phyloP scores from a whole-genome alignment of 2,113 vertebrate species.

The Notothenia coriiceps region DNA sequence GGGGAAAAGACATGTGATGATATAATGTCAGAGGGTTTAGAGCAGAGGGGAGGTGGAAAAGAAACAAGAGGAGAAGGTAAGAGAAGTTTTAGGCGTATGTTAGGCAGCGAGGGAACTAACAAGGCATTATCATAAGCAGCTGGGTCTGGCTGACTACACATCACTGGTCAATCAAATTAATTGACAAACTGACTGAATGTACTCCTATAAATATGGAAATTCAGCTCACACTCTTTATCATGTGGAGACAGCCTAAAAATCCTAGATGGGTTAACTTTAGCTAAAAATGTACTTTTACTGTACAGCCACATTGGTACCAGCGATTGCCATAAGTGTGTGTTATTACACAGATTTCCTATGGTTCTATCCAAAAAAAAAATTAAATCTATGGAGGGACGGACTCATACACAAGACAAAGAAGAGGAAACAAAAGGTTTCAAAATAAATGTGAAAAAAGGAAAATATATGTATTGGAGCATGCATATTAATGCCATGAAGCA shows the following conservation, averaged over 20 bases:
- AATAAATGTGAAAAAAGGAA: neutral
- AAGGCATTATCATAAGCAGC: slow-evolving; percentile 26
- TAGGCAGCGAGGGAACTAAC: slow-evolving; percentile 68
- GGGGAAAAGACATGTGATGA: slow-evolving; percentile 32
- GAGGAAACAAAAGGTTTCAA: neutral
- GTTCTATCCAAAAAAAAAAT: neutral
- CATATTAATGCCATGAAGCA: neutral
- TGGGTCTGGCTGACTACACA: slow-evolving; percentile 34
- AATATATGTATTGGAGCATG: neutral
- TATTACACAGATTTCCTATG: neutral
- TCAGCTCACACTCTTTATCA: neutral
- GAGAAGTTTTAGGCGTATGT: slow-evolving; percentile 72
- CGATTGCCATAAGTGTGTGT: neutral
- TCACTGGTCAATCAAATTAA: neutral
- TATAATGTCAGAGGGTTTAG: slow-evolving; percentile 11
- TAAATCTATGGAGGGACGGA: neutral
- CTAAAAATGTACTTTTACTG: neutral
- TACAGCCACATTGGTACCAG: neutral
- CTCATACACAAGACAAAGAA: neutral
- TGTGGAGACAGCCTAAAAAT: slow-evolving; percentile 36
- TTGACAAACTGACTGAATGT: neutral
- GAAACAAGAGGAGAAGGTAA: slow-evolving; percentile 73
- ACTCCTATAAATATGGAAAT: neutral
- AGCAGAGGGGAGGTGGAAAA: slow-evolving; percentile 44
- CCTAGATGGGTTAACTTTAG: neutral